Percentiles rank a stretch among this genome's conserved stretches.
Conservation (phyloP, 2,888 invertebrate genomes). For the Drosophila flavopinicola region DNA sequence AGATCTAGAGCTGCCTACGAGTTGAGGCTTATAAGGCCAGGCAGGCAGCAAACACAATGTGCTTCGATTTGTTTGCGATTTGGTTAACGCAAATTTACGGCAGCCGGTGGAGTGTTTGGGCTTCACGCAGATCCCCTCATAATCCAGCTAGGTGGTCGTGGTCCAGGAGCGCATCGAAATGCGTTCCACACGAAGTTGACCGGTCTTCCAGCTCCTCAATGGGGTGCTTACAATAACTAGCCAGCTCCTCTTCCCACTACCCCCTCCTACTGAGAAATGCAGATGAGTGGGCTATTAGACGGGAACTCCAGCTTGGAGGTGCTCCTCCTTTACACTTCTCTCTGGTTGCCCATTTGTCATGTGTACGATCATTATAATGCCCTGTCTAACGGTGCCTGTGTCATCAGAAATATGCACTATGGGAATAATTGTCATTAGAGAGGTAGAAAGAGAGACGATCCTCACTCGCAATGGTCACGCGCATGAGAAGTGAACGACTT, state of each 20-base stretch:
- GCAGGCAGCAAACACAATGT: constrained; percentile 42
- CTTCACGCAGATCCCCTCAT: constrained; percentile 26
- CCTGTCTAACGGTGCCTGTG: constrained; percentile 39
- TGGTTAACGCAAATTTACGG: constrained; percentile 68
- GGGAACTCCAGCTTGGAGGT: constrained; percentile 11
- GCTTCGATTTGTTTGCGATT: constrained; percentile 75
- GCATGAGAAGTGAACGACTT: constrained; percentile 51
- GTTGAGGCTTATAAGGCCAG: constrained; percentile 57
- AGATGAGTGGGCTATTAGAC: constrained; percentile 49
- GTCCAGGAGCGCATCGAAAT: constrained; percentile 13
- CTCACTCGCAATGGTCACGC: constrained; percentile 39
- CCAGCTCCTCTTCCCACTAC: neutral
- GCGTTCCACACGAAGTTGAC: constrained; percentile 21
- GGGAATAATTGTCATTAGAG: constrained; percentile 67
- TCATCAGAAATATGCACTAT: constrained; percentile 43
- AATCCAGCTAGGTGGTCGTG: constrained; percentile 58
- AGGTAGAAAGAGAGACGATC: constrained; percentile 31
- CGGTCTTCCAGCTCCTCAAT: constrained; percentile 8
- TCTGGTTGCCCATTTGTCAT: constrained; percentile 54
- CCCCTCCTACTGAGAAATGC: neutral
- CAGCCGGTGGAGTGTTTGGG: constrained; percentile 35
- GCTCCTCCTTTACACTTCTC: constrained; percentile 16
- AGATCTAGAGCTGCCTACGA: constrained; percentile 32
- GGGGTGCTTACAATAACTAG: constrained; percentile 16
- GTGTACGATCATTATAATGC: constrained; percentile 38